Percentiles rank a stretch among this genome's conserved stretches.
Conservation (phyloP, 2,797 vertebrate genomes). For the Enteromius fasciolatus region DNA sequence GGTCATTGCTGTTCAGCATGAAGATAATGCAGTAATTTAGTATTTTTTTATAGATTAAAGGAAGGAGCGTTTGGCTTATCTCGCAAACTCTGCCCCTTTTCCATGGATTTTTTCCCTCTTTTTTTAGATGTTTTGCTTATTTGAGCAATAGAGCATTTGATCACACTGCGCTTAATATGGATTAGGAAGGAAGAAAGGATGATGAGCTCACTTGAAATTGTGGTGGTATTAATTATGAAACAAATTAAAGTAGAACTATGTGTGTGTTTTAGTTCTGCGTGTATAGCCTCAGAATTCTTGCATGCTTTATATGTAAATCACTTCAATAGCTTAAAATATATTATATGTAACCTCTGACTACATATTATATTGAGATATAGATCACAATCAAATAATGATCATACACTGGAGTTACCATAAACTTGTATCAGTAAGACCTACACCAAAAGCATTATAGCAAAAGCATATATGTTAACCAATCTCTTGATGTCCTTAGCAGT, state of each 20-base stretch:
- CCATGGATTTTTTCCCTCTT: slow-evolving; percentile 23
- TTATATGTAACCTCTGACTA: not conserved
- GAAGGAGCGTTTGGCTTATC: slow-evolving; percentile 56
- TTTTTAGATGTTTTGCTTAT: slow-evolving; percentile 39
- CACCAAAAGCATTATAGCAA: not conserved
- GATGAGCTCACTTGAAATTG: slow-evolving; percentile 3
- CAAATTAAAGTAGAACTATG: not conserved
- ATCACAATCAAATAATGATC: not conserved
- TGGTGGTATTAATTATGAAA: slow-evolving; percentile 4
- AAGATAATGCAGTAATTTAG: slow-evolving; percentile 65
- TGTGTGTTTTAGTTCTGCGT: not conserved
- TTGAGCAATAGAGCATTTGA: slow-evolving; percentile 42
- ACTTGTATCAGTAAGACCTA: not conserved
- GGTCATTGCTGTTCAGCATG: slow-evolving; percentile 59
- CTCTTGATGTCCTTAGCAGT: not conserved
- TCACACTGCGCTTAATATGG: not conserved
- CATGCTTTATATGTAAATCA: not conserved
- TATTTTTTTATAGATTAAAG: slow-evolving; percentile 62
- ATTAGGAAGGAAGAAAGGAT: not conserved
- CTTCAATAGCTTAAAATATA: not conserved
- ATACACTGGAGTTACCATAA: not conserved
- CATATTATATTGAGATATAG: not conserved
- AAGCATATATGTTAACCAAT: not conserved
- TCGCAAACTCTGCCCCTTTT: slow-evolving; percentile 44
- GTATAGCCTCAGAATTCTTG: not conserved